Evolutionary conservation across 2,888 invertebrate genomes (phyloP).

Genomic region (Heterodera filipjevi): DNA sequence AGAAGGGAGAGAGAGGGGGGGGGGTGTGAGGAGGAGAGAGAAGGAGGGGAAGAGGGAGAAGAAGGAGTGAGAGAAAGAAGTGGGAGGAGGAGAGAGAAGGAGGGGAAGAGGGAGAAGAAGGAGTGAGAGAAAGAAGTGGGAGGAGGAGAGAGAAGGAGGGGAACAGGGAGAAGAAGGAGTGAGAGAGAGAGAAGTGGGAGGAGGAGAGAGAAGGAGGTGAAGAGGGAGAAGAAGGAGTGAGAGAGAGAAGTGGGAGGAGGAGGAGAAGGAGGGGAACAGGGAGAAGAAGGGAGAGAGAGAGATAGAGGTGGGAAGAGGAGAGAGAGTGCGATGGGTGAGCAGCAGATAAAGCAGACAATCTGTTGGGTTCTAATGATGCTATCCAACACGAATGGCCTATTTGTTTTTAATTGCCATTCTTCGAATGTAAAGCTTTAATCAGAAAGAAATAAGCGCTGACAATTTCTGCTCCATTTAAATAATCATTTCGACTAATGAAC

Average conservation of each 20-base stretch:
- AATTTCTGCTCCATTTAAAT: not conserved
- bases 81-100: not conserved
- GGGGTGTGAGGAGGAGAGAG: not conserved
- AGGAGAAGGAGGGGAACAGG: no score
- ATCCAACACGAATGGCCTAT: not conserved
- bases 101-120: no score
- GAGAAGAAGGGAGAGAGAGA: no score
- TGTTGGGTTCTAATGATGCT: no score
- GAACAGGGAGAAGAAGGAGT: not conserved
- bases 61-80: not conserved
- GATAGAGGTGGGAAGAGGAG: not conserved
- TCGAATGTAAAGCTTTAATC: not conserved
- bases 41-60: not conserved
- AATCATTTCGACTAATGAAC: no score
- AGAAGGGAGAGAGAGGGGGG: not conserved
- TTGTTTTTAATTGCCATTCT: not conserved
- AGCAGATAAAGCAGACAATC: not conserved
- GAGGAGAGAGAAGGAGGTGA: not conserved
- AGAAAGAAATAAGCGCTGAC: not conserved
- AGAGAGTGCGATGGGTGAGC: not conserved
- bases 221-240: no score
- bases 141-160: not conserved
- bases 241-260: no score
- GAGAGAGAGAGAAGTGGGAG: not conserved
- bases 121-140: not conserved